Evolutionary conservation across 2,113 vertebrate species (phyloP).

Genomic region (Emydocephalus ijimae): DNA sequence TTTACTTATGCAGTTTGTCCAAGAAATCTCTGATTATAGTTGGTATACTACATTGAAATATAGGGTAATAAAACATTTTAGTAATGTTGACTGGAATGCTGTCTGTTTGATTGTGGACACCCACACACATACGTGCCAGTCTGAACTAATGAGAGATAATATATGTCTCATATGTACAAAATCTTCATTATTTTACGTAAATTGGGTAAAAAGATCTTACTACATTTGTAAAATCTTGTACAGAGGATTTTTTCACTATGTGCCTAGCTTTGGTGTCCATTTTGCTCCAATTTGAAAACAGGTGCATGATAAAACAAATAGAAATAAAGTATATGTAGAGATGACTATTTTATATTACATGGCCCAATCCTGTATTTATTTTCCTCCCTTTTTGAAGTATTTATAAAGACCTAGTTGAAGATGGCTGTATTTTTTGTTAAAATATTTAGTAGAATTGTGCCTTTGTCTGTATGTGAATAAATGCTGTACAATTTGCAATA

Average conservation of each 20-base stretch:
- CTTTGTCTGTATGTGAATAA: conserved; percentile 86
- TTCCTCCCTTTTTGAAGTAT: conserved; percentile 80
- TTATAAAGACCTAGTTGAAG: conserved; percentile 83
- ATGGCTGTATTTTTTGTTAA: conserved; percentile 84
- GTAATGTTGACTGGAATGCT: conserved; percentile 73
- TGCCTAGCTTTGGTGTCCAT: conserved; percentile 82
- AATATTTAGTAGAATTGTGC: conserved; percentile 83
- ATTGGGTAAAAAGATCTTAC: conserved; percentile 56
- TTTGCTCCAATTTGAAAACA: conserved; percentile 74
- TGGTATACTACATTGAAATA: conserved; percentile 64
- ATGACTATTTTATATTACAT: conserved; percentile 84
- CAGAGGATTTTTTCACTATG: conserved; percentile 80
- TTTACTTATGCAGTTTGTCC: conserved; percentile 69
- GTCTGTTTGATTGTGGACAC: conserved; percentile 55
- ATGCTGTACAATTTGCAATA: conserved; percentile 84
- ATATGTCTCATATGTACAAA: conserved; percentile 64
- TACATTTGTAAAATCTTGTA: conserved; percentile 76
- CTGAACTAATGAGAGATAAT: conserved; percentile 65
- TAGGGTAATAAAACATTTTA: conserved; percentile 70
- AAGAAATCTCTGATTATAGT: conserved; percentile 64
- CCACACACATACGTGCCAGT: conserved; percentile 44
- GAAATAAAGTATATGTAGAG: conserved; percentile 79
- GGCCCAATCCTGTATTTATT: conserved; percentile 82
- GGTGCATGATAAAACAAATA: conserved; percentile 74
- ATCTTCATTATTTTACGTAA: conserved; percentile 47